Conservation (phyloP, 2,888 invertebrate genomes). For the Parasteatoda lunata region DNA sequence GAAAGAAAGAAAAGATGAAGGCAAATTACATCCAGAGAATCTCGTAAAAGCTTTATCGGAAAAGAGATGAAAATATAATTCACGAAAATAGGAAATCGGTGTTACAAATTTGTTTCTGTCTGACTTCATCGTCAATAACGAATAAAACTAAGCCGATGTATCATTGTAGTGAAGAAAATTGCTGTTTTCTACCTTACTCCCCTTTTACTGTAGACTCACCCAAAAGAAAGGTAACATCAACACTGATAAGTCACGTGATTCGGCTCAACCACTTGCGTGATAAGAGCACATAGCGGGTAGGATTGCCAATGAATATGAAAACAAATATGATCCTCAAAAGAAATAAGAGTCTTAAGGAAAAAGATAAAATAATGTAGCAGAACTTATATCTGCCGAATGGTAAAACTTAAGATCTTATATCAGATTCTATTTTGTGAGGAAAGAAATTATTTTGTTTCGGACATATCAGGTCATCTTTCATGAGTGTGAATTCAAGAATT, state of each 20-base stretch:
- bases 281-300: constrained; percentile 19
- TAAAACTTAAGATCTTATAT: constrained; percentile 60
- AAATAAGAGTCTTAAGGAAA: not conserved
- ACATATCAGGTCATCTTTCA: too few relatives aligned
- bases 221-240: constrained; percentile 33
- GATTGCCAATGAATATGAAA: constrained; percentile 54
- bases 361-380: constrained; percentile 4
- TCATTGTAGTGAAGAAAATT: constrained; percentile 35
- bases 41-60: constrained; percentile 51
- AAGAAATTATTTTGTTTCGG: constrained; percentile 55
- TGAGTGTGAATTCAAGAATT: too few relatives aligned
- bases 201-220: constrained; percentile 35
- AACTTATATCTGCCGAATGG: constrained; percentile 43
- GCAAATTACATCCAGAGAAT: constrained; percentile 53
- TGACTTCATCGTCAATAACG: constrained; percentile 47
- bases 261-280: constrained; percentile 40
- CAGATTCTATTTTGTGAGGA: constrained; percentile 45
- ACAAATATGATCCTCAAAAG: constrained; percentile 45
- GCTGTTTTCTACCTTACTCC: constrained; percentile 11
- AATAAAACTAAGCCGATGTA: constrained; percentile 53
- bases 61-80: constrained; percentile 58
- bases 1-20: constrained; percentile 17
- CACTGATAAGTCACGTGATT: constrained; percentile 48
- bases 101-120: constrained; percentile 41
- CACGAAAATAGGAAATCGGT: constrained; percentile 53